Base-by-base conservation (phyloP, 2,888 invertebrate species). In the Harpalus rufipes region DNA sequence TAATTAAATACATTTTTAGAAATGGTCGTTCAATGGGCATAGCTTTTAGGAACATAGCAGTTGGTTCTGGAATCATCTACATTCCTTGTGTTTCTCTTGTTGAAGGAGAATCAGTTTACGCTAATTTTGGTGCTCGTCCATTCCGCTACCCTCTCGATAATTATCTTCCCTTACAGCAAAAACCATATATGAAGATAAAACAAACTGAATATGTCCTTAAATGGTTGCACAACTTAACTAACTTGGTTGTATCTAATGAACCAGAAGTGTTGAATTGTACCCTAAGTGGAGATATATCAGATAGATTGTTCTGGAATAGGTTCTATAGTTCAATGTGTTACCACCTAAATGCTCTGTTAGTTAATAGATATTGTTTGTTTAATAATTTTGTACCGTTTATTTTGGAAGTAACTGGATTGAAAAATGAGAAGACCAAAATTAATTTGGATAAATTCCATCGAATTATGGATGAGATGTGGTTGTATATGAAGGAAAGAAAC, bases 1-100 rank as follows among this genome's bases (percentile, higher is more conserved):
- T 6, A 32, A 32, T 32, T 14, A 59, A 16, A 8, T 8, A 16
- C 4, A 16, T n/a, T 44, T 74, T 5, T 18, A 95, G 96, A 87
- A 97, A 97, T 90, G 97, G 97, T 0, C 91, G 92, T n/a, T 92
- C 93, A 0, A 91, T 97, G 90, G 96, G 96, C 0, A 90, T 93
- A 78, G 96, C 97, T 0, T 97, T 96, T 88, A 92, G 93, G 61
- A 93, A 93, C 85, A 93, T 97, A 76, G 91, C 93, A n/a, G 93
- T 93, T 81, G 96, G 96, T 0, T 92, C 94, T 0, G 96, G 96
- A 0, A 91, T 95, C 0, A 95, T 95, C 0, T 96, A 96, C 89
- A 96, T 96, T 89, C 96, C 97, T 0, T 95, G 96, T 0, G 94
- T 96, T 0, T 96, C 96, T 16, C 89, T 97, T 51, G 96, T 96